phyloP scores from a whole-genome alignment of 1,140 invertebrate genomes.

The Melitaea cinxia region DNA sequence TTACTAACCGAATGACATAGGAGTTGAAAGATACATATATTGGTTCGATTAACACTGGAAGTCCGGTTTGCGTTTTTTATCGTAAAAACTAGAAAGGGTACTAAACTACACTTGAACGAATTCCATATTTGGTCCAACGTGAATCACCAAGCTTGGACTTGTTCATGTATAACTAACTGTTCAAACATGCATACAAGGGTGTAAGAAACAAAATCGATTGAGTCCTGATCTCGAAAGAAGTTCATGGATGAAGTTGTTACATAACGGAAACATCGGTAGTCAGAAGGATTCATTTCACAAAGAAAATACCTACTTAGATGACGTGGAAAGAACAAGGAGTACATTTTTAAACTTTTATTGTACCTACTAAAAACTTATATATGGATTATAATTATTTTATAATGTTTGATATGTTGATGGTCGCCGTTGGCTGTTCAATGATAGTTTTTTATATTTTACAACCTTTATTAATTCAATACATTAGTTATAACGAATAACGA shows the following conservation, averaged over 20 bases:
- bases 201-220: slow-evolving; percentile 8
- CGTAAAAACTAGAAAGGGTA: slow-evolving; percentile 39
- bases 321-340: too few relatives aligned
- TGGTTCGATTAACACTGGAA: slow-evolving; percentile 32
- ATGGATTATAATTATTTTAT: too few relatives aligned
- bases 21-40: slow-evolving; percentile 22
- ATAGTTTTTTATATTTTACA: too few relatives aligned
- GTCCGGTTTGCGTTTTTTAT: slow-evolving; percentile 46
- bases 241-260: slow-evolving; percentile 5
- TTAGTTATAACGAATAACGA: too few relatives aligned
- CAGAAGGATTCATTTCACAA: background rate
- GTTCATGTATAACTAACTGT: slow-evolving; percentile 28
- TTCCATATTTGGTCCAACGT: slow-evolving; percentile 49
- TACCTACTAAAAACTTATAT: too few relatives aligned
- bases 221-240: slow-evolving; percentile 24
- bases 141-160: slow-evolving; percentile 30
- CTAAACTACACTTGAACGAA: slow-evolving; percentile 42
- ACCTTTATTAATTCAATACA: too few relatives aligned
- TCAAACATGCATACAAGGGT: slow-evolving; percentile 16
- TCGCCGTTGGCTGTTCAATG: too few relatives aligned
- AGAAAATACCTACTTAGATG: too few relatives aligned
- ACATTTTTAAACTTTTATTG: too few relatives aligned
- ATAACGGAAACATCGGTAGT: background rate
- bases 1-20: background rate
- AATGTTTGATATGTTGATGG: too few relatives aligned